Base-by-base conservation (phyloP, 2,888 invertebrate species). In the Oxyteleia sp. region DNA sequence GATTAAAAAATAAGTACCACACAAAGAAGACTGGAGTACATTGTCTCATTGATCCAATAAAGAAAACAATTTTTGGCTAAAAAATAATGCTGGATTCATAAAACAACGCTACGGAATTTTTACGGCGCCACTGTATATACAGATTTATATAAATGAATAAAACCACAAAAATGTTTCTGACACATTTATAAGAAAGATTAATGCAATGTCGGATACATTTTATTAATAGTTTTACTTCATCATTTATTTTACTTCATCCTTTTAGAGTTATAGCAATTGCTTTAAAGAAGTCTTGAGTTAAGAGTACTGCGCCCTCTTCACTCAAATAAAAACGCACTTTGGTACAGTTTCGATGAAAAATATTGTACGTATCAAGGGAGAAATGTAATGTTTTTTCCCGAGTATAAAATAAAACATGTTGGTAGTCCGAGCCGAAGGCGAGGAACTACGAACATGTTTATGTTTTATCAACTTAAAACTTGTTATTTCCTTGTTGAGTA, bases 11-110 rank as follows among this genome's bases (percentile, higher is more conserved):
- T 45, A 45, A 45, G 32, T 47, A 10, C 29, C 45, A 61, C 29
- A 16, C 23, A 32, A 45, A 45, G 45, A 11, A 43, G 32, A 47
- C 61, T 61, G 45, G 61, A 61, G 32, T 61, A 61, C 61, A 61
- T 61, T 61, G 45, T 61, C 45, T 47, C 18, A 15, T 18, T 43
- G 18, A 59, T 29, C 45, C 29, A 18, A 29, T 61, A 43, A n/a
- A 43, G 61, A 32, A 45, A 13, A 35, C 2, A 57, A 29, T n/a
- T n/a, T n/a, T n/a, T 10, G 43, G 43, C 59, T 43, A 20, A 43
- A 43, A 15, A 23, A 57, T n/a, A 38, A 23, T 7, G 8, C 13
- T 38, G 20, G 20, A 23, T 41, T 57, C 41, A 20, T 57, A 20
- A 20, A 57, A 20, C 38, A 55, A 59, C 16, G 15, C 26, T 43